Evolutionary conservation across 2,797 vertebrate genomes (phyloP), one percentile per base, ranked within the genome.

Genomic region (Capromys pilorides): DNA sequence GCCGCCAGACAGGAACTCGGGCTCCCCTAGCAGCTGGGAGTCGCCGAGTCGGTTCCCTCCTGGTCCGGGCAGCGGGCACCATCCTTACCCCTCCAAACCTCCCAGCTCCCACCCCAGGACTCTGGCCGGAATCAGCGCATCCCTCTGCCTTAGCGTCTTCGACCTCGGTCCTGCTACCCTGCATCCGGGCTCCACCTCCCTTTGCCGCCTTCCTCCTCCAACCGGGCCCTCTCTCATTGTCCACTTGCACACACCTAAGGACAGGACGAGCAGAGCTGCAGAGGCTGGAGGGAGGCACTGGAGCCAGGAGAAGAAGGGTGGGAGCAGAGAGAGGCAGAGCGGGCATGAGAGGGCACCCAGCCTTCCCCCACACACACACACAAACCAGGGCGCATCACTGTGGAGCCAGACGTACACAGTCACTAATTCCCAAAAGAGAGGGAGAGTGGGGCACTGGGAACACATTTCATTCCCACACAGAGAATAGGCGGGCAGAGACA

Each of bases 21-120:
- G 88, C 95, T 95, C 71, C 94, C 33, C 91, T 64, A 49, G 94
- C 96, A 96, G 97, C 95, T 97, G 97, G 94, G 94, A 94, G 95
- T 73, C 62, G 86, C 91, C 39, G 0, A 85, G 88, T 5, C 28
- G 12, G 45, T 85, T 88, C 69, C n/a, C 83, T 91, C 83, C 87
- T 6, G 83, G 86, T 59, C 90, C 90, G 13, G 71, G 92, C 59
- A 26, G 77, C 59, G 31, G 0, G 73, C 80, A 22, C 83, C 85
- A 28, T 24, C 92, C 84, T 91, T 71, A 33, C 24, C 39, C 71
- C 51, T 1, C 18, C 31, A 18, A 51, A 28, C 11, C 24, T 28
- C 7, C 61, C 83, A 3, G 36, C 33, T 49, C 66, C 33, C 66
- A 69, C 57, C 66, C 33, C 66, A 69, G 66, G 66, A 39, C 80